Percentiles rank a stretch among this genome's conserved stretches.
These are phyloP conservation scores for Tanypteryx hageni DNA, from an alignment of 2,888 invertebrate species.

Conservation along the genomic window DNA sequence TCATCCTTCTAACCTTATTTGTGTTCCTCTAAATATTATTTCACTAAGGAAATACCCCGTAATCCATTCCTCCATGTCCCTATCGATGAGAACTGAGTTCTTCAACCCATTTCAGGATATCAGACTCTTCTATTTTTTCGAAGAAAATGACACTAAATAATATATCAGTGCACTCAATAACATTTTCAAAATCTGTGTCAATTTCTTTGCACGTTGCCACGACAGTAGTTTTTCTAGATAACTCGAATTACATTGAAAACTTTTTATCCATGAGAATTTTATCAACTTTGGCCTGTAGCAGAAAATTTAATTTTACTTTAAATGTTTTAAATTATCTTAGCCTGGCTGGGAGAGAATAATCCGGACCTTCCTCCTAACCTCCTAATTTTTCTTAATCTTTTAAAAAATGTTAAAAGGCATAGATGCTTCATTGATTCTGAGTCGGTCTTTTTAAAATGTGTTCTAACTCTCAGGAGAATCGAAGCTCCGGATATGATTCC, in stretches of 20 bases:
- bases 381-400: too few relatives aligned
- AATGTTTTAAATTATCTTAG: neutral
- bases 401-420: too few relatives aligned
- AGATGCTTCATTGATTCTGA: too few relatives aligned
- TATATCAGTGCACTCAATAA: neutral
- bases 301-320: neutral
- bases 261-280: neutral
- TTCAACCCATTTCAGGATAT: neutral
- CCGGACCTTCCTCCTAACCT: neutral
- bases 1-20: neutral
- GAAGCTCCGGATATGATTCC: constrained; percentile 40
- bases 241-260: neutral
- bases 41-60: neutral
- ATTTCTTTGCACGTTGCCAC: neutral
- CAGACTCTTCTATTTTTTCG: neutral
- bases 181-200: neutral
- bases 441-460: neutral
- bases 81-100: neutral
- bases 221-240: neutral
- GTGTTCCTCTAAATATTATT: neutral
- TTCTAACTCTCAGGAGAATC: neutral
- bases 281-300: neutral
- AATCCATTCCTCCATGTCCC: neutral
- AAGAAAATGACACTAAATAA: constrained; percentile 7
- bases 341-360: neutral